Evolutionary conservation across 1,140 invertebrate genomes (phyloP), one percentile per base, ranked within the genome.

Genomic region (Gryon sp.): DNA sequence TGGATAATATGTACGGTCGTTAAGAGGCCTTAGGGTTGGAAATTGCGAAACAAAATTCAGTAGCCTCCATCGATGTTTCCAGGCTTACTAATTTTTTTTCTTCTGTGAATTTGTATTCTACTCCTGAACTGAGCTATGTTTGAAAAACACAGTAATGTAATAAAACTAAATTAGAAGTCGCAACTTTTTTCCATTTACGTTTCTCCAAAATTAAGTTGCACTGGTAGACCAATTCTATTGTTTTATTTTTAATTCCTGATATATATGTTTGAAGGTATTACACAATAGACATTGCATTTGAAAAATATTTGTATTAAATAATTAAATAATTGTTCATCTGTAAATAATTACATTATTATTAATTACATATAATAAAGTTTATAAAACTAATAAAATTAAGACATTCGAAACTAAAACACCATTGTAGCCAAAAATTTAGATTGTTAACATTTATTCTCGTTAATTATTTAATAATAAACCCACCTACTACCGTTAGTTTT

Each of bases 141-240:
- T 76, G 63, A 69, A 48, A 69, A 76, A 63, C 62, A 75, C 40
- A 60, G 63, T 62, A 62, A 52, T 62, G 55, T 46, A 68, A 68
- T 75, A 63, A 68, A 68, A 46, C 32, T 15, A 41, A 62, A 62
- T 68, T 68, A 68, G 36, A 66, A 65, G 46, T 66, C 26, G 16
- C 38, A 53, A 59, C 18, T 53, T 74, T 59, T 57, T 60, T 53
- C 32, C 34, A 60, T 70, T 69, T 50, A 28, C 50, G n/a, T 36
- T 36, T 16, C 11, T 18, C 4, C 12, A 18, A 59, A 50, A 50
- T 69, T 40, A 68, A 55, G 32, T 57, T 55, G 30, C 46, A 38
- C 30, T 50, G 14, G 57, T 57, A 34, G 11, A 0, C 19, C 52
- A 68, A 68, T 57, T 68, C 32, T 32, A 55, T 68, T 57, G n/a